A percentile compares a stretch with the other conserved stretches of the same genome.
These are phyloP conservation scores for Chionis minor DNA, from an alignment of 2,113 vertebrate species.

Conservation along the genomic window DNA sequence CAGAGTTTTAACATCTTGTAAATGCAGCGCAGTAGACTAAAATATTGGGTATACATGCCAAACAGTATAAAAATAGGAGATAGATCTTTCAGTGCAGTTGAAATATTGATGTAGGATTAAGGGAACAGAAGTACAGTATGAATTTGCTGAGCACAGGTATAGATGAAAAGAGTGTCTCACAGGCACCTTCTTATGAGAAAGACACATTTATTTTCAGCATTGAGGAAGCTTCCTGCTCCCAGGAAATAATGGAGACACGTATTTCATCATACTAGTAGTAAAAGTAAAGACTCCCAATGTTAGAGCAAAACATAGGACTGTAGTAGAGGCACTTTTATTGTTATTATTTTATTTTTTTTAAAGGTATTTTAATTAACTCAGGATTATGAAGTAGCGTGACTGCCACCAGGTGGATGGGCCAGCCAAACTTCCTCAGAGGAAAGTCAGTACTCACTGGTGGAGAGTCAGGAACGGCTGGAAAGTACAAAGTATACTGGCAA, in stretches of 20 bases:
- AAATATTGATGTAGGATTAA: background rate
- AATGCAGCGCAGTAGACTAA: background rate
- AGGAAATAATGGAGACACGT: accelerated
- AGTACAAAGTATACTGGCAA: background rate
- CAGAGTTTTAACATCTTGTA: background rate
- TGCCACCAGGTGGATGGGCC: conserved; percentile 34
- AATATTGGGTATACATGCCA: background rate
- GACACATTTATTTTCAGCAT: background rate
- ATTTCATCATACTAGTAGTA: background rate
- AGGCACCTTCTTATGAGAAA: background rate
- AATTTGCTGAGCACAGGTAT: background rate
- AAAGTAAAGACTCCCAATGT: background rate
- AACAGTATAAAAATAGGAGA: background rate
- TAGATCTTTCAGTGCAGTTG: background rate
- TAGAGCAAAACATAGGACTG: background rate
- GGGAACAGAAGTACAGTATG: background rate
- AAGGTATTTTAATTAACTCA: background rate
- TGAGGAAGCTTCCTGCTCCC: background rate
- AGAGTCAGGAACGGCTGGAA: background rate
- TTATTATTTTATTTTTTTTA: background rate
- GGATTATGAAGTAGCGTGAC: background rate
- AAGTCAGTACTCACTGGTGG: background rate
- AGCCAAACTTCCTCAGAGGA: background rate
- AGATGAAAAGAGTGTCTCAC: background rate
- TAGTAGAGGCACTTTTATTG: background rate